Evolutionary conservation across 1,140 invertebrate genomes (phyloP).

Genomic region (Scaptodrosophila lebanonensis): DNA sequence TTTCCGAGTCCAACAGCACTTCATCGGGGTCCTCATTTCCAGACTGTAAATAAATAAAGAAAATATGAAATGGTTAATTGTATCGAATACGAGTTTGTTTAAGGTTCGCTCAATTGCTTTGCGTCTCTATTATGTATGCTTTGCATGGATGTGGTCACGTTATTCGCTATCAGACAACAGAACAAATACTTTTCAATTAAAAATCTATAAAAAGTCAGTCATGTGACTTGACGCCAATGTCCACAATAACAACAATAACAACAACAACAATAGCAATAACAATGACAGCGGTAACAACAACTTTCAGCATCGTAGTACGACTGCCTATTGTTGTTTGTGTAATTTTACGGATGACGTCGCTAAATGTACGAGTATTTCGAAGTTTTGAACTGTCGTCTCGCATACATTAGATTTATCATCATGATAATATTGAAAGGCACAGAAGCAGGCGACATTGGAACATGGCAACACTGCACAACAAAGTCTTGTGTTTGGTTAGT

Average conservation of each 20-base stretch:
- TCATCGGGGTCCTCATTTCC: conserved; percentile 81
- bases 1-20: conserved; percentile 86
- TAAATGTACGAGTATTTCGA: too few species aligned
- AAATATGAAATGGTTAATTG: not conserved
- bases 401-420: too few species aligned
- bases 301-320: conserved; percentile 24
- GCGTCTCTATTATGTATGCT: not conserved
- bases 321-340: conserved; percentile 4
- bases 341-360: not conserved
- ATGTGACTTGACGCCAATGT: conserved; percentile 46
- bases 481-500: too few species aligned
- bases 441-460: too few species aligned
- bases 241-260: too few species aligned
- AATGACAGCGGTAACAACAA: conserved; percentile 15
- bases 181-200: conserved; percentile 68
- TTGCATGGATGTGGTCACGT: conserved; percentile 50
- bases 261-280: not conserved
- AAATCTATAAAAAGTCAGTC: conserved; percentile 64
- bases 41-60: conserved; percentile 68
- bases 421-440: too few species aligned
- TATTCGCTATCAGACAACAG: conserved; percentile 44
- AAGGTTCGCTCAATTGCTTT: conserved; percentile 42
- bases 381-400: too few species aligned
- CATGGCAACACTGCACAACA: too few species aligned
- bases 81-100: conserved; percentile 15